Evolutionary conservation across 2,797 vertebrate genomes (phyloP).

Genomic region (Podarcis lilfordi): DNA sequence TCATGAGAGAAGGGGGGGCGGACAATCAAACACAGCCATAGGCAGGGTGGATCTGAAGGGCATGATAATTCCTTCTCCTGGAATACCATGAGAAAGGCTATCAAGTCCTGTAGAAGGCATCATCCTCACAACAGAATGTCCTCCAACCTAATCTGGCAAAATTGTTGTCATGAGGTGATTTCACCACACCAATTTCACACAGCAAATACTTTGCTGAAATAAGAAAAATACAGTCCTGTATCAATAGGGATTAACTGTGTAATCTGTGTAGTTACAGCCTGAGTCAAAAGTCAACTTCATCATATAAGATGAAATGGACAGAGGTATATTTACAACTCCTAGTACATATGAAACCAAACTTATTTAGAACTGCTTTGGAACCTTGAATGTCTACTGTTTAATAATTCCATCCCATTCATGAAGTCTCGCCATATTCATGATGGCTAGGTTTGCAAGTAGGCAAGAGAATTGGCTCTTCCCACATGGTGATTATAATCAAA

Average conservation of each 20-base stretch:
- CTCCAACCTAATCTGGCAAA: not conserved
- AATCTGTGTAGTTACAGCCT: not conserved
- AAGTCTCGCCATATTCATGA: not conserved
- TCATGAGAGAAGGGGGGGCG: too few species aligned
- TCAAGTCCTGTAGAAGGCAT: too few species aligned
- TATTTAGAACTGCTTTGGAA: not conserved
- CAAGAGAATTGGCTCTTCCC: not conserved
- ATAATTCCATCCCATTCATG: not conserved
- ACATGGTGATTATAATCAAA: not conserved
- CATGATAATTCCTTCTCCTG: too few species aligned
- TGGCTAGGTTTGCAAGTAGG: not conserved
- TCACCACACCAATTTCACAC: not conserved
- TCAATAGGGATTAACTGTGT: not conserved
- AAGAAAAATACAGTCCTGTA: not conserved
- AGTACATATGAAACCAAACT: not conserved
- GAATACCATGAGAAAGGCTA: too few species aligned
- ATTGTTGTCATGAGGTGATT: not conserved
- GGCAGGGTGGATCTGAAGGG: too few species aligned
- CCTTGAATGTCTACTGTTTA: not conserved
- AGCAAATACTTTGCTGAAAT: conserved; percentile 1
- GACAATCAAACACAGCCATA: too few species aligned
- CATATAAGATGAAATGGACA: not conserved
- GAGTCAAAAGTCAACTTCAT: not conserved
- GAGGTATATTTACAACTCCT: not conserved
- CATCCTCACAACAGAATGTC: too few species aligned